These are phyloP conservation scores for Protodeltote pygarga DNA, from an alignment of 2,888 invertebrate species.

Conservation along the genomic window DNA sequence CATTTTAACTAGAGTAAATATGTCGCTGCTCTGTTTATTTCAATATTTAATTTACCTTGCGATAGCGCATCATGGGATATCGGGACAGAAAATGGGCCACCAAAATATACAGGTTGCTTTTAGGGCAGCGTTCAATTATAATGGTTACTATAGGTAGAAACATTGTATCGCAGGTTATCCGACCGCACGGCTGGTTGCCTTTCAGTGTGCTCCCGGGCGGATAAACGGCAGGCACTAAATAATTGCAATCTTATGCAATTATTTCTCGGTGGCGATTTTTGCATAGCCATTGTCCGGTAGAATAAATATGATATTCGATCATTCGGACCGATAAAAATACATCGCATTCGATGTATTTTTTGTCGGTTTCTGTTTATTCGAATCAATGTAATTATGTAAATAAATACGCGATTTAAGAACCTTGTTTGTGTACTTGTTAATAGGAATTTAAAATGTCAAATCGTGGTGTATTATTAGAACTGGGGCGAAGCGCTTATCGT, in stretches of 20 bases:
- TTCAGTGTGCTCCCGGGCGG: constrained; percentile 20
- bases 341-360: constrained; percentile 6
- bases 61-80: neutral
- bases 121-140: constrained; percentile 25
- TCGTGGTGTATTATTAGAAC: no score
- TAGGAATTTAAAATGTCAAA: no score
- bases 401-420: no score
- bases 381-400: no score
- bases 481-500: no score
- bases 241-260: constrained; percentile 38
- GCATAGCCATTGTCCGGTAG: constrained; percentile 2
- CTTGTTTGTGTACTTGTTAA: no score
- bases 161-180: constrained; percentile 16
- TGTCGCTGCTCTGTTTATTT: constrained; percentile 4
- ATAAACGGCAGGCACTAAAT: no score
- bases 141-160: constrained; percentile 20
- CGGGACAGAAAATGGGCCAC: neutral
- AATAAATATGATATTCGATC: constrained; percentile 3
- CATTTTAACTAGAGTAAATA: constrained; percentile 3
- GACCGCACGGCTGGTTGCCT: constrained; percentile 47
- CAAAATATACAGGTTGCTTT: constrained; percentile 5
- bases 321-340: no score
- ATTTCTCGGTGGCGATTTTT: constrained; percentile 34
- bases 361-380: no score
- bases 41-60: neutral